Evolutionary conservation across 1,140 invertebrate genomes (phyloP).

Genomic region (Charaxes varanes): DNA sequence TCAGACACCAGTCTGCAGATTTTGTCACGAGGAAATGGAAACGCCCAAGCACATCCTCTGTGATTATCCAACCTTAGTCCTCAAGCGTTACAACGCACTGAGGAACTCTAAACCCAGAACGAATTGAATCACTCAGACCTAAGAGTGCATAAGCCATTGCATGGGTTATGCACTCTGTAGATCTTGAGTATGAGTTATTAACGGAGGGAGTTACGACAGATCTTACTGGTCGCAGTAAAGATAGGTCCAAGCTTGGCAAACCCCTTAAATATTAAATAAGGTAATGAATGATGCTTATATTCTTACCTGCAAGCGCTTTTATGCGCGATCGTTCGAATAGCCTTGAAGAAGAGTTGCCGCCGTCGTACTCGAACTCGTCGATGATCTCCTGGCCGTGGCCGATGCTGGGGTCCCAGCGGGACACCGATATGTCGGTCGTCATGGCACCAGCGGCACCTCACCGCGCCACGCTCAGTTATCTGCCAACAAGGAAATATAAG

Average conservation of each 20-base stretch:
- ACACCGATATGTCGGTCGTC: conserved; percentile 98
- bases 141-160: no score
- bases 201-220: no score
- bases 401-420: conserved; percentile 93
- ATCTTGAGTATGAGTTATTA: no score
- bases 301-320: conserved; percentile 94
- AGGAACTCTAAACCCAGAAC: no score
- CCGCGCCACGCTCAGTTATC: conserved; percentile 59
- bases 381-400: conserved; percentile 89
- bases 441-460: conserved; percentile 77
- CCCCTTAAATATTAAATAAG: not conserved
- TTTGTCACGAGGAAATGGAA: no score
- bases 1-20: no score
- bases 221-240: no score
- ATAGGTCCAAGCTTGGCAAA: not conserved
- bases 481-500: conserved; percentile 24
- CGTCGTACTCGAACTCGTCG: conserved; percentile 98
- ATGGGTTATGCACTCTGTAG: no score
- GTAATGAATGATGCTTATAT: not conserved
- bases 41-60: no score
- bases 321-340: conserved; percentile 99
- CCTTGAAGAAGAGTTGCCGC: conserved; percentile 97
- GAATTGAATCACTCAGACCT: no score
- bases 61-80: no score
- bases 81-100: no score